Base-by-base conservation (phyloP, 2,113 vertebrate species). In the Rhombomys opimus region DNA sequence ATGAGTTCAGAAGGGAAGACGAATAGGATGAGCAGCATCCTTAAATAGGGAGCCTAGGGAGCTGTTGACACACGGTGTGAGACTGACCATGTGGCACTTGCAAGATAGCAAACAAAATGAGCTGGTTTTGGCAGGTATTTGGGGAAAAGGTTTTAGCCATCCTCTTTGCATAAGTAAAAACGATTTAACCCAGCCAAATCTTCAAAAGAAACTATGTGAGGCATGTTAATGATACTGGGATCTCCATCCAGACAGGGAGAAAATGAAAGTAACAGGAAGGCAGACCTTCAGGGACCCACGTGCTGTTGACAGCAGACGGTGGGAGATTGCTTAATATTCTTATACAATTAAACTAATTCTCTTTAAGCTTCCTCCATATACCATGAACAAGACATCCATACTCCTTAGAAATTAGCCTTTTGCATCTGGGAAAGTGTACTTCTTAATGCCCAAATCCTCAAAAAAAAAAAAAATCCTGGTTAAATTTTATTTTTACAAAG, bases 311-410 rank as follows among this genome's bases (percentile, higher is more conserved):
- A 96, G 93, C 96, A 98, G 97, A 98, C 95, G 46, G 97, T 63
- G 92, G 90, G 92, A 94, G 97, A 97, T 93, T 98, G 97, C 94
- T 98, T 97, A 97, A 98, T 54, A 97, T 94, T 97, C 97, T 94
- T 92, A 98, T 35, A 98, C 97, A 98, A 98, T 98, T 98, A 97
- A 98, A 97, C 97, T 98, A 98, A 98, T 98, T 98, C 97, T 70
- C 96, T 97, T 96, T 98, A 98, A 98, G 98, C 97, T 98, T 97
- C 98, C 95, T 96, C 98, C 94, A 95, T 89, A 97, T 86, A 96
- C 68, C 97, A 96, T 97, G 98, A 98, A 98, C 96, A 98, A 98
- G 96, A 97, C 97, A 93, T 93, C 92, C 94, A 65, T 61, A 97
- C 96, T 94, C 96, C 95, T 97, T 61, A 46, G 97, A 98, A 99